phyloP scores from a whole-genome alignment of 2,113 vertebrate species.

The Protobothrops mucrosquamatus region DNA sequence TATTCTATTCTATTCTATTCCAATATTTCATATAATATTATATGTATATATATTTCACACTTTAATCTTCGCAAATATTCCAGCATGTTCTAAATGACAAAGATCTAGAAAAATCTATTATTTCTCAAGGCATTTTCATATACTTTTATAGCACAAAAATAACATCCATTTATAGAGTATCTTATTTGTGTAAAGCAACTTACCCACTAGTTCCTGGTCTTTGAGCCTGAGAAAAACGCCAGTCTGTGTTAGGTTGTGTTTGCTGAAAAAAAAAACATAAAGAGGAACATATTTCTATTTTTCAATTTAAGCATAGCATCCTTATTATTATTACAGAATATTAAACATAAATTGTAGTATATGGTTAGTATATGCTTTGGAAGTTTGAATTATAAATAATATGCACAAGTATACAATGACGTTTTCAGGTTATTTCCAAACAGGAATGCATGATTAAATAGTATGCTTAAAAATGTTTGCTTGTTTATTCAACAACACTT shows the following conservation, averaged over 20 bases:
- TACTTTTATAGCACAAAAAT: background rate
- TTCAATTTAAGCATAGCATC: background rate
- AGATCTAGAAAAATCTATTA: background rate
- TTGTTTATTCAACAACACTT: background rate
- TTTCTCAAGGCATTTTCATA: background rate
- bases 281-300: conserved; percentile 48
- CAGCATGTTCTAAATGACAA: background rate
- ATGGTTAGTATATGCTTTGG: background rate
- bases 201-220: conserved; percentile 97
- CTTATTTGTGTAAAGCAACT: conserved; percentile 57
- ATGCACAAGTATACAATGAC: conserved; percentile 3
- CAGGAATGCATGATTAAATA: conserved; percentile 38
- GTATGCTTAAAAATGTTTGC: conserved; percentile 41
- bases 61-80: background rate
- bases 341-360: background rate
- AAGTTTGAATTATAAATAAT: conserved; percentile 21
- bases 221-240: conserved; percentile 97
- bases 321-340: background rate
- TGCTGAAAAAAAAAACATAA: conserved; percentile 80
- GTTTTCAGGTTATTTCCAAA: conserved; percentile 32
- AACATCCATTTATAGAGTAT: background rate
- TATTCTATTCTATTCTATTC: too few species aligned
- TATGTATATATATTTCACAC: background rate
- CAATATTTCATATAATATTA: too few species aligned
- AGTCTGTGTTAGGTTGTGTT: conserved; percentile 94